Base-by-base conservation (phyloP, 2,113 vertebrate species). In the Pyxicephalus adspersus region DNA sequence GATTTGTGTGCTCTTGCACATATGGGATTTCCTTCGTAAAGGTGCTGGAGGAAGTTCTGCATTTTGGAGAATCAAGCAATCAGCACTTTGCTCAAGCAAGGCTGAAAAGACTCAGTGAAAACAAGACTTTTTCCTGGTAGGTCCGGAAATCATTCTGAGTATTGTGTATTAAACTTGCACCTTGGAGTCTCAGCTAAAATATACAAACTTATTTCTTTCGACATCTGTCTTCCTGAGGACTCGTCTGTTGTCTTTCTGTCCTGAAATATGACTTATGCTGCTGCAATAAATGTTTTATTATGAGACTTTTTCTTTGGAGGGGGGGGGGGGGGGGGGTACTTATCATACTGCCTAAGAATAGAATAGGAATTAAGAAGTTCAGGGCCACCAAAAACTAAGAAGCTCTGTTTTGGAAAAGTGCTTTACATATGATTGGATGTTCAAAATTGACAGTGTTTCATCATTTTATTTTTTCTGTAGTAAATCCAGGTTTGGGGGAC, bases 1-100 rank as follows among this genome's bases (percentile, higher is more conserved):
- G 29, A 38, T 20, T n/a, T 55, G 51, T 20, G 15, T 38, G 54
- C 11, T 13, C 45, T 72, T 55, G 50, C 18, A 18, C 50, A 4
- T 26, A 19, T 19, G 71, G 71, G 71, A 74, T 74, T 74, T 74
- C 71, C 71, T 74, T 22, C 19, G 2, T 3, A n/a, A 55, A 26
- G 51, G 50, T 55, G 28, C 11, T 3, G 17, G 66, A 70, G 50
- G 66, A 55, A 31, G 15, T 45, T 11, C 38, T 8, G n/a, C 25
- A 74, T 29, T 58, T 55, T 73, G 57, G 20, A 25, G 26, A 73
- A 64, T 57, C 19, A 57, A 73, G 52, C 19, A 18, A n/a, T 73
- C 70, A 22, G 26, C 52, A 58, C 71, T 74, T 28, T 72, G 4
- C 16, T 18, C 16, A 28, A 22, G 54, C n/a, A n/a, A 26, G 38